phyloP scores from a whole-genome alignment of 1,140 invertebrate species.

The Ceratosolen solmsi region DNA sequence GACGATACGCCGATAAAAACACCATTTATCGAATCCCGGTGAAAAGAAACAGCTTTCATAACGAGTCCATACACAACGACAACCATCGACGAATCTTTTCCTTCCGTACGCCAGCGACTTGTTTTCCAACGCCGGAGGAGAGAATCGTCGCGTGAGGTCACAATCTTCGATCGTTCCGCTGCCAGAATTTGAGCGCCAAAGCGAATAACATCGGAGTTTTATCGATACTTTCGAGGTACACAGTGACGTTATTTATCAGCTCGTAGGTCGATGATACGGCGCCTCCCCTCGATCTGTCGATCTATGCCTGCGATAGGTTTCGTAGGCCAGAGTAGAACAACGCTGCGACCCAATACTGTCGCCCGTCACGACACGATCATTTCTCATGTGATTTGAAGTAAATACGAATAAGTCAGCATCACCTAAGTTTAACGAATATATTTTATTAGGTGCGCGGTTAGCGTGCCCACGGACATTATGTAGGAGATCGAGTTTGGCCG shows the following conservation, averaged over 20 bases:
- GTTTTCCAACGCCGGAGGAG: neutral
- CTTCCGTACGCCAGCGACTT: neutral
- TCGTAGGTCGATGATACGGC: neutral
- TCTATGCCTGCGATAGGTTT: too few species aligned
- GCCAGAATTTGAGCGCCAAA: neutral
- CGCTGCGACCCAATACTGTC: too few species aligned
- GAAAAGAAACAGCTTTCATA: neutral
- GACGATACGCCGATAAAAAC: neutral
- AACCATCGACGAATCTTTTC: neutral
- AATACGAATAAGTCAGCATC: neutral
- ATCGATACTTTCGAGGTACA: neutral
- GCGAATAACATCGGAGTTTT: neutral
- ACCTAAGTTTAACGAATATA: neutral
- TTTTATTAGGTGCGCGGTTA: too few species aligned
- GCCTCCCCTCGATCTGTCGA: neutral
- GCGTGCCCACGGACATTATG: neutral
- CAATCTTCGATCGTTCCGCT: neutral
- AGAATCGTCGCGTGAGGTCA: neutral
- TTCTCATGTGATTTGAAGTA: neutral
- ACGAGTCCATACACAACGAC: neutral
- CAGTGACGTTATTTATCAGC: neutral
- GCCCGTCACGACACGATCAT: neutral
- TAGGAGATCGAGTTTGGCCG: neutral
- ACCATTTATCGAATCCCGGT: neutral
- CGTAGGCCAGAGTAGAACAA: too few species aligned